Conservation (phyloP, 2,797 vertebrate species). For the Pangasius krempfi region DNA sequence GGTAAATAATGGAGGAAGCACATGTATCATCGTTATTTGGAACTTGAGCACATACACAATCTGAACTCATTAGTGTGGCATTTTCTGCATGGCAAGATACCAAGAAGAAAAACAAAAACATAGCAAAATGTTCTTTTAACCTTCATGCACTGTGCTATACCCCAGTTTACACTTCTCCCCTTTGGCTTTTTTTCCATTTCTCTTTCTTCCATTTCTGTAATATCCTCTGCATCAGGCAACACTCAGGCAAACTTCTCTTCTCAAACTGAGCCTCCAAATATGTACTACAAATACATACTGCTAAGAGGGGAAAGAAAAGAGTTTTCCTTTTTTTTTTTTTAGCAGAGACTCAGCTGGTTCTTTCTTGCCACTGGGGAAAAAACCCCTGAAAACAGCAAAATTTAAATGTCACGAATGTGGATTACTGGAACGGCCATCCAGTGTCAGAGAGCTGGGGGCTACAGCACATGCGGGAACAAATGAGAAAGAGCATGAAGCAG, state of each 20-base stretch:
- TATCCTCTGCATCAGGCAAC: neutral
- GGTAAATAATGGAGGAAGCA: neutral
- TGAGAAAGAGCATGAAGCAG: conserved; percentile 51
- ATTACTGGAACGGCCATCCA: conserved; percentile 37
- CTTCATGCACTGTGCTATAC: neutral
- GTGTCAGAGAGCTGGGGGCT: conserved; percentile 10
- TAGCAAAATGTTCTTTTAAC: neutral
- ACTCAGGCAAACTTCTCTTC: conserved; percentile 4
- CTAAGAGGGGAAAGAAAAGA: conserved; percentile 15
- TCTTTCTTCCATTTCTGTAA: conserved; percentile 12
- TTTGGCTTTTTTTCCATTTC: neutral
- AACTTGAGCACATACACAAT: neutral
- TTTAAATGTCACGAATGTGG: conserved; percentile 45
- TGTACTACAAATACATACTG: conserved; percentile 21
- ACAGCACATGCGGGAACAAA: conserved; percentile 48
- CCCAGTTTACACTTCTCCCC: neutral
- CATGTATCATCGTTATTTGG: neutral
- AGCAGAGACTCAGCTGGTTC: neutral
- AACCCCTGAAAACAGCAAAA: conserved; percentile 46
- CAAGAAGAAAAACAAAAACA: neutral
- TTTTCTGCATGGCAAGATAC: neutral
- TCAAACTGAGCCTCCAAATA: neutral
- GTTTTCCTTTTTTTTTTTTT: neutral
- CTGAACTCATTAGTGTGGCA: neutral
- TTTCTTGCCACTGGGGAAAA: conserved; percentile 11